These are phyloP conservation scores for Carlito syrichta DNA, from an alignment of 2,113 vertebrate species.

Conservation along the genomic window DNA sequence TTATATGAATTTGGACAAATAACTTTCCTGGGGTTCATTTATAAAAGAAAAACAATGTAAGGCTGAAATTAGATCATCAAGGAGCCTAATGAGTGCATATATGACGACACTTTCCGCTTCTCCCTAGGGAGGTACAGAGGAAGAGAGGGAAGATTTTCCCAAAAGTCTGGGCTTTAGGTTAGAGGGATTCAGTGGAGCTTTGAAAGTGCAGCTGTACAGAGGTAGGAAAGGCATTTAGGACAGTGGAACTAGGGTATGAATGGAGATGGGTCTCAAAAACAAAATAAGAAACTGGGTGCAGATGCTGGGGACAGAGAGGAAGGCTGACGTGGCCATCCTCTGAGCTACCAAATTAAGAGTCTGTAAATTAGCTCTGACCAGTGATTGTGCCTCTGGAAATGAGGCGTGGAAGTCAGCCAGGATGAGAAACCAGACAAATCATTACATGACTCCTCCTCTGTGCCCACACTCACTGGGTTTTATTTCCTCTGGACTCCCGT, in stretches of 20 bases:
- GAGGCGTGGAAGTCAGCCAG: background rate
- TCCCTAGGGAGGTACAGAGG: background rate
- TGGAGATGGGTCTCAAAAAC: background rate
- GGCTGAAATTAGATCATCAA: background rate
- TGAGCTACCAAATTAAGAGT: background rate
- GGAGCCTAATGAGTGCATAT: background rate
- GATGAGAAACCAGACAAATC: background rate
- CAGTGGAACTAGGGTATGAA: background rate
- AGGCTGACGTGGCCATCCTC: background rate
- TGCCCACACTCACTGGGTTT: background rate
- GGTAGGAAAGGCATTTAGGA: background rate
- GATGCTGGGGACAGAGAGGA: background rate
- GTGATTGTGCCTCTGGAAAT: background rate
- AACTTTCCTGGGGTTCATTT: background rate
- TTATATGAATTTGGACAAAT: background rate
- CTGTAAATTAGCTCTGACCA: background rate
- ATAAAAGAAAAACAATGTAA: background rate
- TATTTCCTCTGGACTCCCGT: background rate
- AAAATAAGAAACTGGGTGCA: background rate
- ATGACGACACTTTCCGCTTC: background rate
- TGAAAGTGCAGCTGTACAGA: background rate
- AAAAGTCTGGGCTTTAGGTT: background rate
- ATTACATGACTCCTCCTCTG: background rate
- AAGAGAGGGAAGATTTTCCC: background rate
- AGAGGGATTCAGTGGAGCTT: background rate